Base-by-base conservation (phyloP, 2,113 vertebrate genomes). In the Girardinichthys multiradiatus region DNA sequence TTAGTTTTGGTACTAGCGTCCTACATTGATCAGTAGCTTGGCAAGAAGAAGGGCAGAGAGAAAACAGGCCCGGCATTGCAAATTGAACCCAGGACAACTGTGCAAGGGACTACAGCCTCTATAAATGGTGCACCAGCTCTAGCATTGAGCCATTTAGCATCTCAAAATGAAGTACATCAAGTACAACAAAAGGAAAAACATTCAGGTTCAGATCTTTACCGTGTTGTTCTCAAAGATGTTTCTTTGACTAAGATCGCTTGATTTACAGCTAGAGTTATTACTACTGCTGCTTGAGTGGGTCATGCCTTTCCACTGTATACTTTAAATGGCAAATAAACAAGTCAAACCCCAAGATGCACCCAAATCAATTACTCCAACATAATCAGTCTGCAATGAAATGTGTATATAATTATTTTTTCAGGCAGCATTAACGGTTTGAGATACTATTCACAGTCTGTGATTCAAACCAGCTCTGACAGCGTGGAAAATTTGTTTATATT, bases 401-500 rank as follows among this genome's bases (percentile, higher is more conserved):
- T 74, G 29, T 64, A 45, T 54, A 42, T 63, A 68, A 27, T 71
- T 71, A 31, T 63, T 77, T 73, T 35, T 73, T 71, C 65, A 35
- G n/a, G 72, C 54, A 54, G 30, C 21, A 35, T 42, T 60, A 68
- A 51, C 26, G 19, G 54, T 71, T 57, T 76, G 51, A 17, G 68
- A 21, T 28, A 54, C 21, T 70, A 35, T 15, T 19, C 33, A 68
- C 21, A 57, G 26, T 27, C 29, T 19, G 35, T 71, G 28, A 74
- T 65, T 69, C 62, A 76, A 81, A 79, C 42, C 66, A 17, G 57
- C 64, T 73, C 69, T 76, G 69, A 68, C 65, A 76, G 61, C 48
- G 5, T 14, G 17, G 57, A 60, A 77, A 67, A 26, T 37, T 12
- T 76, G 27, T 71, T 74, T 64, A 71, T 29, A 65, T 77, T 57